A percentile compares a stretch with the other conserved stretches of the same genome.
These are phyloP conservation scores for Heteromurus nitidus DNA, from an alignment of 2,888 invertebrate species.

Conservation along the genomic window DNA sequence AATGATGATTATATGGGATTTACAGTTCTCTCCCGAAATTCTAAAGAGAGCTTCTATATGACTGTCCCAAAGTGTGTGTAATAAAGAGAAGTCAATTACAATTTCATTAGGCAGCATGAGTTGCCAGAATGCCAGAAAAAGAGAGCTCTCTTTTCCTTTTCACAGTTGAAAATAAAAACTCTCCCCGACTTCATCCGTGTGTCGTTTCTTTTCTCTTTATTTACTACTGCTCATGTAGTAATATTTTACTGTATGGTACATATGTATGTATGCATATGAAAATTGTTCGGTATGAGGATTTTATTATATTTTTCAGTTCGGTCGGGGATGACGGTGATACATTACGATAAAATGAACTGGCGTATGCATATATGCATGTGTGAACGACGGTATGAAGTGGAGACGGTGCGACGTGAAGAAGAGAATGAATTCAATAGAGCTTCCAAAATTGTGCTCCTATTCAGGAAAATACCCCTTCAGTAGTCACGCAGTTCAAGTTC, in stretches of 20 bases:
- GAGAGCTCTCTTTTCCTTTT: too few relatives aligned
- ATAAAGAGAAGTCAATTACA: slow-evolving; percentile 74
- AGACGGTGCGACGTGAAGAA: neutral
- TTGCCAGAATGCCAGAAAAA: slow-evolving; percentile 68
- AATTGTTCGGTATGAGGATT: slow-evolving; percentile 9
- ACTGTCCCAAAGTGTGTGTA: slow-evolving; percentile 65
- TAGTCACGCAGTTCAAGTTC: slow-evolving; percentile 28
- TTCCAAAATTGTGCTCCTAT: slow-evolving; percentile 35
- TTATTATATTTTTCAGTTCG: slow-evolving; percentile 13
- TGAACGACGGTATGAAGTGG: neutral
- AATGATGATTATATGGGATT: slow-evolving; percentile 69
- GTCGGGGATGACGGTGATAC: slow-evolving; percentile 12
- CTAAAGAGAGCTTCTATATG: slow-evolving; percentile 49
- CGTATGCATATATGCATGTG: slow-evolving; percentile 4
- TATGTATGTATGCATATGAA: neutral
- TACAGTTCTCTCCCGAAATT: slow-evolving; percentile 46
- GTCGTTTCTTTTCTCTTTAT: neutral
- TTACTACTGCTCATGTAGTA: too few relatives aligned
- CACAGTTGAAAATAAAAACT: neutral
- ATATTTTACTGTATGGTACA: neutral
- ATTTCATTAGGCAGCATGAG: slow-evolving; percentile 73
- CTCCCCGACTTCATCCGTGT: neutral
- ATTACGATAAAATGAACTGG: slow-evolving; percentile 18
- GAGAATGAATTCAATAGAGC: slow-evolving; percentile 30
- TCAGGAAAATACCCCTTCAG: slow-evolving; percentile 35